Base-by-base conservation (phyloP, 1,140 invertebrate genomes). In the Drosophila athabasca region DNA sequence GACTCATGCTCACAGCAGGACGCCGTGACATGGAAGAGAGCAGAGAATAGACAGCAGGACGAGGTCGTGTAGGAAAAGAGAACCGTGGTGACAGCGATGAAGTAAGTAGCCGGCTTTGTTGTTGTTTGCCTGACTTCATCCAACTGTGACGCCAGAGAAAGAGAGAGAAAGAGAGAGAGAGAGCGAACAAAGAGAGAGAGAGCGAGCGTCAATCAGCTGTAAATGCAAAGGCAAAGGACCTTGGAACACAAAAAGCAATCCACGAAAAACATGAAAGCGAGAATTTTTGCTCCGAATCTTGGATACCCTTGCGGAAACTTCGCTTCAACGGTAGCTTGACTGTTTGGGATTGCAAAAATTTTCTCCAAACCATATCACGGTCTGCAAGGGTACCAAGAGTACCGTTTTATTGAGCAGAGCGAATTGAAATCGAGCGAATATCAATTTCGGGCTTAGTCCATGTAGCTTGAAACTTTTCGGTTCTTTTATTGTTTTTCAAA, bases 1-100 rank as follows among this genome's bases (percentile, higher is more conserved):
- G 81, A 84, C 77, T 84, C 81, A 84, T 80, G 72, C 24, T 70
- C 79, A 50, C 61, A 55, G 51, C 51, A 75, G 72, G 71, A 75
- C 35, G 55, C 24, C 49, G 54, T 2, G 3, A 11, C 35, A 39
- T 39, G 35, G 1, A 3, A 39, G 35, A n/a, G 22, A 41, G 35
- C 43, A 39, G 44, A 53, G 57, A 57, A 24, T 22, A 43, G 15
- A 13, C 6, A 17, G 45, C 54, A 41, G 35, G 24, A 26, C 7
- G 35, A 13, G 35, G 35, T 39, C 9, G 5, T 39, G 35, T 5
- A 45, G 6, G 31, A 17, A 49, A 31, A 17, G 22, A 26, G 46
- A 31, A 39, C 0, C 35, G 11, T 39, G 8, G 31, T 8, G 24
- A 26, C 24, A 26, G 31, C 3, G 49, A 15, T 50, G 54, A 39